phyloP scores from a whole-genome alignment of 2,113 vertebrate species.

The Triplophysa rosa region DNA sequence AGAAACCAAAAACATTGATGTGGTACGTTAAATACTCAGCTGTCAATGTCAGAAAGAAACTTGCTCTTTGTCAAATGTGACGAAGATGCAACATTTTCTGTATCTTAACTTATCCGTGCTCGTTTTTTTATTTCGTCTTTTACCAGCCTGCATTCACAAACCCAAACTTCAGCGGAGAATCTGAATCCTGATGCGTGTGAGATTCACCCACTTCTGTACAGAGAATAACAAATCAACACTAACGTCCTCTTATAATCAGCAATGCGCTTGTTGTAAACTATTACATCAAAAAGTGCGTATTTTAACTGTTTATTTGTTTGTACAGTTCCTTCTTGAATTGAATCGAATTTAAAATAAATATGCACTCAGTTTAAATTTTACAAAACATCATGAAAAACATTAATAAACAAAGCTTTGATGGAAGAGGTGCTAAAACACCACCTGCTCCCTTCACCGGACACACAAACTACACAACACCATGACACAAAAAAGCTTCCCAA shows the following conservation, averaged over 20 bases:
- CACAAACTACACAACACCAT: background rate
- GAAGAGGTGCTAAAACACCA: background rate
- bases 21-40: conserved; percentile 61
- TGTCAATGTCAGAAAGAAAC: no score
- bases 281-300: no score
- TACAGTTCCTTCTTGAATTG: conserved; percentile 53
- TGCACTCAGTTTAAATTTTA: background rate
- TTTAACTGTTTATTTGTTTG: conserved; percentile 39
- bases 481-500: background rate
- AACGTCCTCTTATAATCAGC: background rate
- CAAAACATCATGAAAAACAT: background rate
- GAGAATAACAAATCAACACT: background rate
- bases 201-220: conserved; percentile 15
- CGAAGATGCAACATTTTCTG: no score
- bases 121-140: conserved; percentile 29
- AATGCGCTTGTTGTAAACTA: conserved; percentile 48
- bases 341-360: conserved; percentile 32
- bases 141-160: conserved; percentile 72
- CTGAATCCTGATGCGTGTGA: conserved; percentile 51
- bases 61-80: background rate
- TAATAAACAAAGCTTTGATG: background rate
- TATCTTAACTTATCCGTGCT: conserved; percentile 4
- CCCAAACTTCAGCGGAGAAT: conserved; percentile 71
- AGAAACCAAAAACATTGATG: conserved; percentile 42
- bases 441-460: background rate